phyloP scores from a whole-genome alignment of 2,888 invertebrate species.

The Callosobruchus maculatus region DNA sequence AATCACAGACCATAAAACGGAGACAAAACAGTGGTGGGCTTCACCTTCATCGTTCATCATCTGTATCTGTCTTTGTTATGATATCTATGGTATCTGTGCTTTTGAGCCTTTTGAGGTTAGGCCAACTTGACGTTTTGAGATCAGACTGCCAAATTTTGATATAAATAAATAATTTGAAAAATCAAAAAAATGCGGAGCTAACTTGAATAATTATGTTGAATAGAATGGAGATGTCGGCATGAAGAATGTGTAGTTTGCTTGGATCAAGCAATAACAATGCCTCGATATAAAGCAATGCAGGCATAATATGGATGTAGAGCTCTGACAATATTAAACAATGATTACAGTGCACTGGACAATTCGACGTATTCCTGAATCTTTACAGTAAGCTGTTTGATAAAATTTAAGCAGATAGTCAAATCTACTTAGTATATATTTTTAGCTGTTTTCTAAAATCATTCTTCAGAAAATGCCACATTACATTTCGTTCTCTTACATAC shows the following conservation, averaged over 20 bases:
- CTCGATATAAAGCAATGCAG: background rate
- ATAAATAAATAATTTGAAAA: no score
- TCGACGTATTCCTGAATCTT: conserved; percentile 36
- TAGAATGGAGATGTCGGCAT: background rate
- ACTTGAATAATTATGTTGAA: no score
- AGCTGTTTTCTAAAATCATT: conserved; percentile 36
- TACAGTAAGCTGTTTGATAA: conserved; percentile 34
- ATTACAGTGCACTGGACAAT: conserved; percentile 41
- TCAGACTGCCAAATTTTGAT: no score
- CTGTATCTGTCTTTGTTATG: no score
- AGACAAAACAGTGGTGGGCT: no score
- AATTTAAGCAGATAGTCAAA: background rate
- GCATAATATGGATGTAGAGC: background rate
- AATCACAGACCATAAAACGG: no score
- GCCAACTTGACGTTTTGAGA: no score
- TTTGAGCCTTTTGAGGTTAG: no score
- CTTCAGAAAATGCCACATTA: conserved; percentile 50
- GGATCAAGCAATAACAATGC: background rate
- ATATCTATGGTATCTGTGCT: no score
- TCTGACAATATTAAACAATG: conserved; percentile 25
- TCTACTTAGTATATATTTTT: conserved; percentile 17
- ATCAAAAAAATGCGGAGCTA: background rate
- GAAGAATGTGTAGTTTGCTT: background rate
- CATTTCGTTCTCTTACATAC: conserved; percentile 66
- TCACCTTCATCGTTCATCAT: no score